Percentiles rank a stretch among this genome's conserved stretches.
Conservation (phyloP, 2,113 vertebrate genomes). For the Pantherophis guttatus region DNA sequence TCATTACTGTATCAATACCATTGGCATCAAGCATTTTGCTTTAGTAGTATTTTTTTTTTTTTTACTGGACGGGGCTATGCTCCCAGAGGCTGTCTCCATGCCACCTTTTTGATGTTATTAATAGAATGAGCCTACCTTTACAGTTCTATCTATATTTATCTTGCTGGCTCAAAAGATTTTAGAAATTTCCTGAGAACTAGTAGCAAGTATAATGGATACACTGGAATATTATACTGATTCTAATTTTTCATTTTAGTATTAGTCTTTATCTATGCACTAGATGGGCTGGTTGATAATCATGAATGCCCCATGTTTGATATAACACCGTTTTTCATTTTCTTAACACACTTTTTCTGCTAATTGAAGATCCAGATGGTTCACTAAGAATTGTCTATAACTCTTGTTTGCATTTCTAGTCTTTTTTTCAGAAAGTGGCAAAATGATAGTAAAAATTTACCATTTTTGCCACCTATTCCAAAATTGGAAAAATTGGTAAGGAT, state of each 20-base stretch:
- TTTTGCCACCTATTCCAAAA: neutral
- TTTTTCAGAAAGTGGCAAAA: neutral
- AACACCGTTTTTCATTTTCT: neutral
- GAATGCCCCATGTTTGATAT: neutral
- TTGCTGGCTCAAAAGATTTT: neutral
- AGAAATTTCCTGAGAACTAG: neutral
- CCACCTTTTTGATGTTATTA: neutral
- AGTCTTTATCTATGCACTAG: neutral
- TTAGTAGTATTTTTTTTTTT: neutral
- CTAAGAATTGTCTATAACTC: neutral
- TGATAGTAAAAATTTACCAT: neutral
- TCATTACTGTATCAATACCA: neutral
- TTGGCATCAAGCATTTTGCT: neutral
- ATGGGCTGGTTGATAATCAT: neutral
- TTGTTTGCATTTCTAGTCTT: neutral
- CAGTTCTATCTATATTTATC: neutral
- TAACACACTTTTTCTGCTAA: neutral
- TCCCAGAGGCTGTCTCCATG: neutral
- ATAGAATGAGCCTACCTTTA: neutral
- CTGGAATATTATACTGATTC: neutral
- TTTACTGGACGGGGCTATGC: neutral
- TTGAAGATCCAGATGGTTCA: neutral
- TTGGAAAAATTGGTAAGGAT: neutral
- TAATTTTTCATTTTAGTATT: neutral
- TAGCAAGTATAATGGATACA: neutral